phyloP scores from a whole-genome alignment of 2,113 vertebrate genomes.

The Mustela nigripes region DNA sequence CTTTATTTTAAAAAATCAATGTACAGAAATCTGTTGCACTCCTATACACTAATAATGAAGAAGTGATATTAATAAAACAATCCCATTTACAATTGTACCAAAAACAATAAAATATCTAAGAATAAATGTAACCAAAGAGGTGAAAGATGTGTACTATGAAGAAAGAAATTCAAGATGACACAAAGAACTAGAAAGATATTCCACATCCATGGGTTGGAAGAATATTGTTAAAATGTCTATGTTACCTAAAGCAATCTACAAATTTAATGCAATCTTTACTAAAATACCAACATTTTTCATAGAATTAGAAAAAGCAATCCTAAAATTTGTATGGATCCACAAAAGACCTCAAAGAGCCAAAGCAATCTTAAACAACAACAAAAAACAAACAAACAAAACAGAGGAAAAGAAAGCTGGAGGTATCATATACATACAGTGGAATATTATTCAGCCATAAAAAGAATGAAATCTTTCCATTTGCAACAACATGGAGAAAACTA shows the following conservation, averaged over 20 bases:
- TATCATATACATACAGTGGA: background rate
- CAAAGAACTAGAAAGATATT: background rate
- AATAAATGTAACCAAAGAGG: background rate
- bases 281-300: background rate
- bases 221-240: background rate
- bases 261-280: background rate
- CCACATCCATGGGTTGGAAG: background rate
- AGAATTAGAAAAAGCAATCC: background rate
- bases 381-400: too few species aligned
- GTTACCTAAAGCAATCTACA: background rate
- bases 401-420: background rate
- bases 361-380: background rate
- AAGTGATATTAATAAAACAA: background rate
- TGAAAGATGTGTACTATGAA: background rate
- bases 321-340: background rate
- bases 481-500: background rate
- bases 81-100: background rate
- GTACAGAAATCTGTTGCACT: background rate
- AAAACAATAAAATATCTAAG: background rate
- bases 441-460: background rate
- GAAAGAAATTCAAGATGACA: background rate
- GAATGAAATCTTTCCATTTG: background rate
- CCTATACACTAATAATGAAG: background rate
- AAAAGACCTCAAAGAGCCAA: background rate
- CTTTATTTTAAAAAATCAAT: background rate